These are phyloP conservation scores for Andrena minutula DNA, from an alignment of 2,888 invertebrate species.

Conservation along the genomic window DNA sequence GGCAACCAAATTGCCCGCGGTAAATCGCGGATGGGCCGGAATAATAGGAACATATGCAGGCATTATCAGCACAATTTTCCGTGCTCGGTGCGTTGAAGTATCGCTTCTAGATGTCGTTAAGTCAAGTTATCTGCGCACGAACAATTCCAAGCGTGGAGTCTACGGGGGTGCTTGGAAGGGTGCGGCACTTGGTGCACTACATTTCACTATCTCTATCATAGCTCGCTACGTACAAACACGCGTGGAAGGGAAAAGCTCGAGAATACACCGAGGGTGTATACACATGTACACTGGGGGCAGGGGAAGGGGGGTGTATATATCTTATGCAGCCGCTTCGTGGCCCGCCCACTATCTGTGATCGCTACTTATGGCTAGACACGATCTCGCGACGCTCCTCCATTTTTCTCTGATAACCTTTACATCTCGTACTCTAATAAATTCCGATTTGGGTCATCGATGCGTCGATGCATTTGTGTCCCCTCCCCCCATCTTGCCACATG, in stretches of 20 bases:
- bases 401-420: slow-evolving; percentile 77
- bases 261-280: slow-evolving; percentile 25
- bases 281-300: slow-evolving; percentile 5
- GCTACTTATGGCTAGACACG: slow-evolving; percentile 82
- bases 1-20: background rate
- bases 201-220: slow-evolving; percentile 73
- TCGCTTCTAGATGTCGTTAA: slow-evolving; percentile 72
- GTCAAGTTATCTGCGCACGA: slow-evolving; percentile 74
- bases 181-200: slow-evolving; percentile 59
- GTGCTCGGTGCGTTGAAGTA: slow-evolving; percentile 60
- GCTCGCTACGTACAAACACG: slow-evolving; percentile 62
- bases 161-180: slow-evolving; percentile 13
- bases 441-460: slow-evolving; percentile 74
- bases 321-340: slow-evolving; percentile 66
- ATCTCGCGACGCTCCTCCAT: slow-evolving; percentile 71
- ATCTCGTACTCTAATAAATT: slow-evolving; percentile 76
- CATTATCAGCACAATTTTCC: slow-evolving; percentile 68
- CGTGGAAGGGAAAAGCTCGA: slow-evolving; percentile 22
- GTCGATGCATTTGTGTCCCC: slow-evolving; percentile 27
- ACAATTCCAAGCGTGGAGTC: slow-evolving; percentile 60
- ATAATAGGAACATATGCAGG: slow-evolving; percentile 57
- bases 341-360: slow-evolving; percentile 74
- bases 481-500: background rate
- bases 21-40: slow-evolving; percentile 15
- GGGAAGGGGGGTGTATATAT: slow-evolving; percentile 54